Evolutionary conservation across 2,888 invertebrate genomes (phyloP), one percentile per base, ranked within the genome.

Genomic region (Biston stratarius): DNA sequence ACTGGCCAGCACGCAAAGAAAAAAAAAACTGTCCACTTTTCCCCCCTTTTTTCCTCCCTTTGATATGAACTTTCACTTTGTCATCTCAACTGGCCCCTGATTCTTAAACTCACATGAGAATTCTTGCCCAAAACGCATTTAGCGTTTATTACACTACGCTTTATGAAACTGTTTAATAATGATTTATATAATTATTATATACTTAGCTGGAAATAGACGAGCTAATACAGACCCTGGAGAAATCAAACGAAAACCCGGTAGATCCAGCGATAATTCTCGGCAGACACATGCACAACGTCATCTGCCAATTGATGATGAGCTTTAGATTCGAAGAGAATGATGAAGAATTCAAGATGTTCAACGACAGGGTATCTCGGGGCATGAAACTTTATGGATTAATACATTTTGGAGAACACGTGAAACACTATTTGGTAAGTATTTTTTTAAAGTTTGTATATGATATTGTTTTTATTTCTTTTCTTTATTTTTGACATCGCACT

Each of bases 291-390:
- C 97, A 97, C 84, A 98, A 98, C 87, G 97, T 98, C 1, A 97
- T 98, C 70, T 97, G 97, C 84, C 96, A 96, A 72, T 94, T 97
- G 73, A 95, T 97, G 87, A 97, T 98, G 97, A 96, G 96, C 48
- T 96, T 96, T 0, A 94, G 97, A 9, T 98, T 97, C 84, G 94
- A 95, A 45, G 95, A 96, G 72, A 95, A 96, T 68, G 97, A 97
- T 82, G 86, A 91, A 0, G 94, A 95, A 53, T 98, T 97, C 87
- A 91, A 94, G 24, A 92, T 96, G 58, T 97, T 97, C 85, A 97
- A 97, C 94, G 93, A 94, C 67, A 92, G 96, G 33, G 96, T 97
- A 75, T 96, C 97, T 69, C 97, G 97, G 85, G 97, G 97, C 0
- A 97, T 98, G 95, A 94, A 95, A 62, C 91, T 97, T 0, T 97